Evolutionary conservation across 2,888 invertebrate species (phyloP), one percentile per base, ranked within the genome.

Genomic region (Blastobasis adustella): DNA sequence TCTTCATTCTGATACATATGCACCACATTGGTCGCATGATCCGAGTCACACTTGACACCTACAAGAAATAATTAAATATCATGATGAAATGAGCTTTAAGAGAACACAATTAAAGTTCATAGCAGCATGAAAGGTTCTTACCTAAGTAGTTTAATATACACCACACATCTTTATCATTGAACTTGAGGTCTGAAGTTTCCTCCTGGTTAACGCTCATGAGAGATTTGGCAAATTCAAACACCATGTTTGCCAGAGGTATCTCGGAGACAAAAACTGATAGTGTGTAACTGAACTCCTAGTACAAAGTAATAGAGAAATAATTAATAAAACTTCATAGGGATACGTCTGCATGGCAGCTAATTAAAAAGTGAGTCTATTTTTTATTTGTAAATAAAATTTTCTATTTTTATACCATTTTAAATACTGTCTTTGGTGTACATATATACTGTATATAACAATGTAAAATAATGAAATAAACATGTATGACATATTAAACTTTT

Each of bases 211-310:
- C 62, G 41, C 68, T 56, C 63, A 82, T 63, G 43, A 88, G 60
- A 1, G 63, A 58, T 54, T 75, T 77, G 4, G 86, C 76, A 56
- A 83, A 86, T 9, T 80, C 79, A 61, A 90, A 90, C 54, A 90
- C 76, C 78, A 88, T 88, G 60, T 87, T 90, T 23, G 85, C 76
- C 42, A 89, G 64, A 0, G 90, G 90, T 50, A 91, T 90, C 74
- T 92, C 92, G 4, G 91, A 90, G 47, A 90, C 78, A 67, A 92
- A 92, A 47, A 92, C 89, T 1, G 91, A 91, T 3, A 92, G 69
- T 5, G 89, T 86, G 65, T 91, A 92, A 58, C 80, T 88, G 62
- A 90, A 91, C 39, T 90, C 83, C 83, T 91, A 76, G 23, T 23
- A 23, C 23, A 23, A 23, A 23, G 23, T 23, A 23, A 23, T 23